Evolutionary conservation across 2,888 invertebrate genomes (phyloP).

Genomic region (Cerceris rybyensis): DNA sequence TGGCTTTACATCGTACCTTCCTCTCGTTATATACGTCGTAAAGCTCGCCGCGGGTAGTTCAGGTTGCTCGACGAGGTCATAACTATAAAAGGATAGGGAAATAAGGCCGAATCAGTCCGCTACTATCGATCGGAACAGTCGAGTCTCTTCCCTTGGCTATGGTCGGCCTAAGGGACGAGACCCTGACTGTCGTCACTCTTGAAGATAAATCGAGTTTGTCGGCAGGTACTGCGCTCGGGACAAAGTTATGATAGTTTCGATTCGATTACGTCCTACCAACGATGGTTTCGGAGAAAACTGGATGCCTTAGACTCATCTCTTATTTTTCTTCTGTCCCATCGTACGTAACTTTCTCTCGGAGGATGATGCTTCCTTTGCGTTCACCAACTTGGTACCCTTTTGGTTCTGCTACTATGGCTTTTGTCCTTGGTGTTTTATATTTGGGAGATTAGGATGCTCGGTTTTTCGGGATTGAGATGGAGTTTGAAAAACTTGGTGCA

Average conservation of each 20-base stretch:
- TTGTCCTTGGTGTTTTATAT: too few species aligned
- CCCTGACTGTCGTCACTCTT: conserved; percentile 43
- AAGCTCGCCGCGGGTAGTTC: not conserved
- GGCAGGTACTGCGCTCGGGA: conserved; percentile 48
- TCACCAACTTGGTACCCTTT: conserved; percentile 1
- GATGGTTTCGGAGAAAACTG: conserved; percentile 48
- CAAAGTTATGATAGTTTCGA: conserved; percentile 62
- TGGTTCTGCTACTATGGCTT: not conserved
- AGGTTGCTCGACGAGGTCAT: conserved; percentile 1
- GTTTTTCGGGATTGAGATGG: too few species aligned
- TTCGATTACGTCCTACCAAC: conserved; percentile 54
- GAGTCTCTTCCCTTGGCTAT: conserved; percentile 17
- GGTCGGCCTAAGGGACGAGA: conserved; percentile 29
- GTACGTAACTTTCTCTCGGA: not conserved
- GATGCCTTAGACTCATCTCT: conserved; percentile 22
- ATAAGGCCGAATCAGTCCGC: conserved; percentile 33
- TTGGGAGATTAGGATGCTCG: too few species aligned
- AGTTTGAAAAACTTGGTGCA: too few species aligned
- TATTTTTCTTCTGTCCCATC: not conserved
- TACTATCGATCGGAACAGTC: conserved; percentile 39
- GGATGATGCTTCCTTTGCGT: conserved; percentile 12
- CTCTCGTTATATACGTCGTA: not conserved
- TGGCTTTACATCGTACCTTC: not conserved
- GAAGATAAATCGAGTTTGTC: conserved; percentile 58
- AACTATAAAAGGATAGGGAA: conserved; percentile 43